These are phyloP conservation scores for Danio rerio DNA, from an alignment of 2,113 vertebrate species.

Conservation along the genomic window GRCz12tu NC_133188.1:42089001-42089500, in stretches of 20 bases:
- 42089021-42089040: neutral
- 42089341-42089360: neutral
- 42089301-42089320: neutral
- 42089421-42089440: neutral
- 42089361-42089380: neutral
- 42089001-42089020: neutral
- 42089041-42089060: neutral
- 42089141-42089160: neutral
- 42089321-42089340: neutral
- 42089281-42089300: neutral
- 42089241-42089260: neutral
- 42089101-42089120: neutral
- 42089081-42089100: neutral
- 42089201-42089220: neutral
- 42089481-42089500: neutral
- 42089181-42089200: neutral
- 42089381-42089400: neutral
- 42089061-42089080: neutral
- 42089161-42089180: neutral
- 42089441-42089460: neutral
- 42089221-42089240: neutral
- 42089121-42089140: neutral
- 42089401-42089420: neutral
- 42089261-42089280: neutral
- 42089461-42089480: neutral